These are phyloP conservation scores for Nymphalis io DNA, from an alignment of 1,140 invertebrate genomes.

Conservation along the genomic window DNA sequence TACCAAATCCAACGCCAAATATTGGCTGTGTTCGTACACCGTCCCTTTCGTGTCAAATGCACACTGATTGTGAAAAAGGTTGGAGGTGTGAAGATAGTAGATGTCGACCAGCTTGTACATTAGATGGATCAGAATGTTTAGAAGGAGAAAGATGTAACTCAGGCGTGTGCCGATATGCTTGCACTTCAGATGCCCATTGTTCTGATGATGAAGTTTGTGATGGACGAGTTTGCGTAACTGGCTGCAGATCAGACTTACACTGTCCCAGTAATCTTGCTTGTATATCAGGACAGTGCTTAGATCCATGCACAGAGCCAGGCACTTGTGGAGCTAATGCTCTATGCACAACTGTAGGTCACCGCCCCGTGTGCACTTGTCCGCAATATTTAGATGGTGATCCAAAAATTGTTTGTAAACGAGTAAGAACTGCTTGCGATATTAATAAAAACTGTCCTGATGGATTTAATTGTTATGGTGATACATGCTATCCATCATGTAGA, in stretches of 20 bases:
- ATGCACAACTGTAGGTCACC: conserved; percentile 86
- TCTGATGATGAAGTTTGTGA: conserved; percentile 92
- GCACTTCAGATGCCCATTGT: conserved; percentile 88
- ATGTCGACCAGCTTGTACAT: conserved; percentile 89
- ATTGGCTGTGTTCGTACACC: conserved; percentile 91
- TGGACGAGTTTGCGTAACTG: conserved; percentile 87
- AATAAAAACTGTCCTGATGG: conserved; percentile 85
- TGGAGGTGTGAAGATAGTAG: conserved; percentile 86
- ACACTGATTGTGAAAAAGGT: conserved; percentile 86
- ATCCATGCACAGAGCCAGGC: conserved; percentile 87
- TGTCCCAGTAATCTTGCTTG: conserved; percentile 87
- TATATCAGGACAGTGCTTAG: conserved; percentile 87
- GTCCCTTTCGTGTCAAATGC: conserved; percentile 85
- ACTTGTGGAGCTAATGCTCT: conserved; percentile 92
- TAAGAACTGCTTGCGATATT: conserved; percentile 82
- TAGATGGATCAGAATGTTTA: conserved; percentile 87
- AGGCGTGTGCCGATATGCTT: conserved; percentile 88
- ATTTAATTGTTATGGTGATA: conserved; percentile 87
- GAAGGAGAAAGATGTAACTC: conserved; percentile 90
- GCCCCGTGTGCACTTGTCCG: conserved; percentile 88
- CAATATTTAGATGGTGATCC: conserved; percentile 88
- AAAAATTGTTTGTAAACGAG: conserved; percentile 86
- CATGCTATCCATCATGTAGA: conserved; percentile 88
- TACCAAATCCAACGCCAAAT: conserved; percentile 91
- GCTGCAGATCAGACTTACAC: conserved; percentile 90